Evolutionary conservation across 1,140 invertebrate species (phyloP).

Genomic region (Drosophila ercepeae): DNA sequence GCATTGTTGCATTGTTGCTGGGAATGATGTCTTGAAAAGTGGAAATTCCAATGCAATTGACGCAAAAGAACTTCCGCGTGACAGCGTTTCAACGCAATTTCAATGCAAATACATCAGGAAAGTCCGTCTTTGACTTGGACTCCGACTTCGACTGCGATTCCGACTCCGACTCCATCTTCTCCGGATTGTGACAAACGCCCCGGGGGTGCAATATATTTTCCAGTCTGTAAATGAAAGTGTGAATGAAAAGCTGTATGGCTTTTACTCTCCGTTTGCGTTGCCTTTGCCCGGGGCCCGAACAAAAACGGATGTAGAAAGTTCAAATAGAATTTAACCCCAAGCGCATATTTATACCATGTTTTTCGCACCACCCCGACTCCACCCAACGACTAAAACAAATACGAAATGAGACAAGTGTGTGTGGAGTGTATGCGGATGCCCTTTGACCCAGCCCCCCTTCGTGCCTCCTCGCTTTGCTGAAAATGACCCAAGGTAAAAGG

Average conservation of each 20-base stretch:
- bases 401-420: slow-evolving; percentile 42
- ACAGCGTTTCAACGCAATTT: slow-evolving; percentile 27
- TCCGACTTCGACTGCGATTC: not conserved
- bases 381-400: slow-evolving; percentile 53
- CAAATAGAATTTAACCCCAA: slow-evolving; percentile 77
- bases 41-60: slow-evolving; percentile 38
- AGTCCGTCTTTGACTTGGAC: slow-evolving; percentile 43
- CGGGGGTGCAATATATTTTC: slow-evolving; percentile 69
- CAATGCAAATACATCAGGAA: slow-evolving; percentile 34
- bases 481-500: slow-evolving; percentile 75
- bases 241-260: slow-evolving; percentile 59
- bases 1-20: slow-evolving; percentile 52
- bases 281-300: slow-evolving; percentile 15
- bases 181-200: slow-evolving; percentile 63
- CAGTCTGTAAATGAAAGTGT: slow-evolving; percentile 73
- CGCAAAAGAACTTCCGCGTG: slow-evolving; percentile 41
- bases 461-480: slow-evolving; percentile 42
- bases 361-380: not conserved
- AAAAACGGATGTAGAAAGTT: slow-evolving; percentile 61
- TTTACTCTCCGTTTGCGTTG: slow-evolving; percentile 5
- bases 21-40: slow-evolving; percentile 46
- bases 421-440: slow-evolving; percentile 19
- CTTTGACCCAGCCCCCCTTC: no score
- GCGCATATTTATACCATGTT: slow-evolving; percentile 71
- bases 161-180: not conserved